Evolutionary conservation across 2,888 invertebrate species (phyloP).

Genomic region (Acanthosoma haemorrhoidale): DNA sequence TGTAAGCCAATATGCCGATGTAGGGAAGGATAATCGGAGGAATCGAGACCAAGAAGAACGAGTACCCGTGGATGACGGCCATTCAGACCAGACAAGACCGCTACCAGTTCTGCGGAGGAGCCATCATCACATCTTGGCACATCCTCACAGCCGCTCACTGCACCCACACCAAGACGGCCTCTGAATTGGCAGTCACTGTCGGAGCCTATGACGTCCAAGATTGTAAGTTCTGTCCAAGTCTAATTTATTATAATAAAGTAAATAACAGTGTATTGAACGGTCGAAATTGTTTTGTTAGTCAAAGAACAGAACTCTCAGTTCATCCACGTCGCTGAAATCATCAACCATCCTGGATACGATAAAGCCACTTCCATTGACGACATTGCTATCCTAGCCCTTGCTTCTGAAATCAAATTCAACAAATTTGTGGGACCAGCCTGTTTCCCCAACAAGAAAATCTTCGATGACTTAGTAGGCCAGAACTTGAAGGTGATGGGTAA

Average conservation of each 20-base stretch:
- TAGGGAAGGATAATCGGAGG: constrained; percentile 25
- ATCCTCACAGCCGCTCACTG: constrained; percentile 75
- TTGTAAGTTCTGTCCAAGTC: not conserved
- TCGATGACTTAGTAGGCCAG: no score
- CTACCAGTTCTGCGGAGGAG: constrained; percentile 72
- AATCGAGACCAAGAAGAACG: constrained; percentile 45
- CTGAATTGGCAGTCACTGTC: not conserved
- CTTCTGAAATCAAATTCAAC: no score
- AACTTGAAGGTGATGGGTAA: no score
- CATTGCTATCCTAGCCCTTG: no score
- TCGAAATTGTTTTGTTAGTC: no score
- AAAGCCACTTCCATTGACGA: no score
- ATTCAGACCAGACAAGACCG: constrained; percentile 58
- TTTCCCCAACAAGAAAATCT: no score
- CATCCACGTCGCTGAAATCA: no score
- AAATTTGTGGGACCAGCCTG: no score
- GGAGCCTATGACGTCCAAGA: not conserved
- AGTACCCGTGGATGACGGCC: constrained; percentile 78
- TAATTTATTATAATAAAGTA: not conserved
- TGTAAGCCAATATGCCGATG: not conserved
- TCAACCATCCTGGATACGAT: no score
- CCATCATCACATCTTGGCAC: constrained; percentile 70
- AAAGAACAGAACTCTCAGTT: no score
- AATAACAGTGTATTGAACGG: not conserved
- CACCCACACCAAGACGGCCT: constrained; percentile 45